Conservation (phyloP, 2,797 vertebrate species). For the Catostomus latipinnis region DNA sequence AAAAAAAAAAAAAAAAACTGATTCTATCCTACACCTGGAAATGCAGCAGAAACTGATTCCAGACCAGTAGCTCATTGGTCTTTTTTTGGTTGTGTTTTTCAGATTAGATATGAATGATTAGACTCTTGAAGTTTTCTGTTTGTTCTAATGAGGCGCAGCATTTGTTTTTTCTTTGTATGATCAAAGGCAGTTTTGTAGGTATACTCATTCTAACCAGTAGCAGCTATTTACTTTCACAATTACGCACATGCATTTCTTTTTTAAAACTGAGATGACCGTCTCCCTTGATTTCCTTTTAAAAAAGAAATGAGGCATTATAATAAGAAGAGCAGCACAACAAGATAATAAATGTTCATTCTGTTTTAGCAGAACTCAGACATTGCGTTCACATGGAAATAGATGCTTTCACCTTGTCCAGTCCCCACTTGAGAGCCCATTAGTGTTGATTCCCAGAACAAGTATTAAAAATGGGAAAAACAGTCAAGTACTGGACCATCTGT, state of each 20-base stretch:
- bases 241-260: not conserved
- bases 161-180: slow-evolving; percentile 13
- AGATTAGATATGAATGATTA: slow-evolving; percentile 44
- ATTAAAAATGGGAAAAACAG: not conserved
- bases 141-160: slow-evolving; percentile 28
- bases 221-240: not conserved
- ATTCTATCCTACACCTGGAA: slow-evolving; percentile 15
- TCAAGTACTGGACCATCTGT: slow-evolving; percentile 42
- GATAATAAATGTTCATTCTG: slow-evolving; percentile 42
- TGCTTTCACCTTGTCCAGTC: slow-evolving; percentile 38
- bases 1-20: slow-evolving; percentile 5
- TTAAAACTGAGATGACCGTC: slow-evolving; percentile 8
- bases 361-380: slow-evolving; percentile 26
- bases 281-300: not conserved
- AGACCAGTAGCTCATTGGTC: slow-evolving; percentile 35
- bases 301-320: not conserved
- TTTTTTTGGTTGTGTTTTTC: slow-evolving; percentile 13
- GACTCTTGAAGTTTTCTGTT: slow-evolving; percentile 26
- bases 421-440: slow-evolving; percentile 46
- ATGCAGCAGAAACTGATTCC: slow-evolving; percentile 37
- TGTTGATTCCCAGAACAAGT: slow-evolving; percentile 27
- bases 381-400: slow-evolving; percentile 21
- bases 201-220: slow-evolving; percentile 31
- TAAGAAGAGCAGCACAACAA: slow-evolving; percentile 4
- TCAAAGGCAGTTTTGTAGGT: slow-evolving; percentile 44